Base-by-base conservation (phyloP, 2,113 vertebrate species). In the Orientallactaga bullata region DNA sequence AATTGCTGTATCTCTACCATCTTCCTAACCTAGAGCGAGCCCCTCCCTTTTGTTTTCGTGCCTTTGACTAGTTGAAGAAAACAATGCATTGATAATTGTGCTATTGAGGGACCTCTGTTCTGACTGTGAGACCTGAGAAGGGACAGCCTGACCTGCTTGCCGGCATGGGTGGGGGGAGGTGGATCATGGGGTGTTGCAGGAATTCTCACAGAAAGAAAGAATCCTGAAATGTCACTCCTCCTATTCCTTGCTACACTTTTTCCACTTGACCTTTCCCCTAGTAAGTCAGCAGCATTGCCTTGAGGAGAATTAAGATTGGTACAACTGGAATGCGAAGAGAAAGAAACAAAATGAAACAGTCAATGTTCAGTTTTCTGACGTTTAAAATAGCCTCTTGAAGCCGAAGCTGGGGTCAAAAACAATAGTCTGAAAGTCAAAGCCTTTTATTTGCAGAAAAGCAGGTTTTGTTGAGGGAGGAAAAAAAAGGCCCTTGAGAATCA, bases 331-430 rank as follows among this genome's bases (percentile, higher is more conserved):
- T 73, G 79, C 92, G 63, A 73, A 88, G 85, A 95, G 90, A 95
- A 95, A 95, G 88, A 71, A 89, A 93, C 77, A 73, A 93, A 96
- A 94, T 80, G 87, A 89, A 96, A 88, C 88, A 89, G 73, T 84
- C 94, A 91, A 61, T 73, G 90, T 93, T 96, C 93, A 91, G 85
- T 94, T 83, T 96, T 95, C 92, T 88, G 92, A 90, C 90, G 94
- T 96, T 96, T 92, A 89, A 94, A 97, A 96, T 79, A 96, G 88
- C 95, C 96, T 96, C 97, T 97, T 86, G 88, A 96, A 97, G 66
- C 66, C 73, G 88, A 96, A 97, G 66, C 66, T 69, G 82, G 96
- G 92, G 92, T 97, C 83, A 96, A 93, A 95, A 96, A 95, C 85
- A 96, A 97, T 96, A 82, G 88, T 94, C 88, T 90, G 90, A 94